phyloP scores from a whole-genome alignment of 2,888 invertebrate species.

The Bembecia ichneumoniformis region DNA sequence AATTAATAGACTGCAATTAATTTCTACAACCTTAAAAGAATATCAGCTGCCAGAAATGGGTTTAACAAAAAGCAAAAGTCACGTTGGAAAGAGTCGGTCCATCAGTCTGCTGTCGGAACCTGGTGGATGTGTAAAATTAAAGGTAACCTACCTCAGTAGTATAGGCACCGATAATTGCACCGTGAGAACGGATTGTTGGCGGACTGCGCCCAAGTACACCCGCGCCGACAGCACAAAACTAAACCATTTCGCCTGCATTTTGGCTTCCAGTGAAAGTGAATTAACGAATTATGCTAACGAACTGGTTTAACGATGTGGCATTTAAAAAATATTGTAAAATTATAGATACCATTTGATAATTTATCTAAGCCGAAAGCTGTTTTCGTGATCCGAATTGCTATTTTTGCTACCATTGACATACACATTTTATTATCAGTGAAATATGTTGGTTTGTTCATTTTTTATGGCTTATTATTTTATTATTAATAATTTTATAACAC shows the following conservation, averaged over 20 bases:
- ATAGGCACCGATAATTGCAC: slow-evolving; percentile 62
- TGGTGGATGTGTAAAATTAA: slow-evolving; percentile 51
- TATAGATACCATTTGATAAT: not conserved
- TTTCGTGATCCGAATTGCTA: not conserved
- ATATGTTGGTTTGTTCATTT: too few species aligned
- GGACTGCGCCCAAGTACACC: slow-evolving; percentile 9
- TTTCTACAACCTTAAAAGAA: too few species aligned
- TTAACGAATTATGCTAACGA: not conserved
- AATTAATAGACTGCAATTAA: too few species aligned
- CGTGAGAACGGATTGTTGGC: slow-evolving; percentile 46
- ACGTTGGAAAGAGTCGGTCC: slow-evolving; percentile 3
- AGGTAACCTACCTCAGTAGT: slow-evolving; percentile 41
- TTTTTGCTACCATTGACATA: too few species aligned
- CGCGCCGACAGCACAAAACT: slow-evolving; percentile 18
- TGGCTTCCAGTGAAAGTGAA: not conserved
- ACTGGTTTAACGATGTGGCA: not conserved
- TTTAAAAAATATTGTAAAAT: too few species aligned
- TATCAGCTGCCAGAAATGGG: not conserved
- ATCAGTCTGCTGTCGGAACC: slow-evolving; percentile 11
- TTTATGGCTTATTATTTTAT: too few species aligned
- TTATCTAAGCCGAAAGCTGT: not conserved
- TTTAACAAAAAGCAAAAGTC: slow-evolving; percentile 14
- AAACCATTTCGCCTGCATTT: slow-evolving; percentile 3
- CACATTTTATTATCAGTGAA: too few species aligned
- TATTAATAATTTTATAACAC: too few species aligned